These are phyloP conservation scores for Coptotermes formosanus DNA, from an alignment of 1,140 invertebrate genomes.

Conservation along the genomic window DNA sequence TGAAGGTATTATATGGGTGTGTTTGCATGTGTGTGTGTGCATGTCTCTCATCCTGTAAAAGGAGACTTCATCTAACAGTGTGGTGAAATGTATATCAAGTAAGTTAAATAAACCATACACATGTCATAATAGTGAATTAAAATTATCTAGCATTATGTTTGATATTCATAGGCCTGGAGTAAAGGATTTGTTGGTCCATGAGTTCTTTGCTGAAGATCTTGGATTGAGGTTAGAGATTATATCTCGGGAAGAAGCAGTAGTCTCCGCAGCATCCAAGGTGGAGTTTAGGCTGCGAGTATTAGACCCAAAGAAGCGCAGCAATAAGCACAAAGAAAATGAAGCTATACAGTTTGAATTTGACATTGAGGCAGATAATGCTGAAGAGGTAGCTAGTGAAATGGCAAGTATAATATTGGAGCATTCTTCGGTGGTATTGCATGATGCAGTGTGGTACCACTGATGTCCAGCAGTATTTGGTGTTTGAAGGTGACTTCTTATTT, in stretches of 20 bases:
- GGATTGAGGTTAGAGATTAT: slow-evolving; percentile 93
- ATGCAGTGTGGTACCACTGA: no score
- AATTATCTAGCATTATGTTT: slow-evolving; percentile 21
- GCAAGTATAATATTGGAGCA: slow-evolving; percentile 47
- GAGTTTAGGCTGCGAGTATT: slow-evolving; percentile 92
- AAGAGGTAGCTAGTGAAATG: slow-evolving; percentile 96
- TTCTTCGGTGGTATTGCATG: not conserved
- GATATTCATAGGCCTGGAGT: slow-evolving; percentile 72
- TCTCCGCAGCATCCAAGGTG: slow-evolving; percentile 59
- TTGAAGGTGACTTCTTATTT: no score
- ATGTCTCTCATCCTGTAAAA: no score
- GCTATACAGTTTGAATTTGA: slow-evolving; percentile 99
- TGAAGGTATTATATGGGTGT: no score
- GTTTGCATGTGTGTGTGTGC: no score
- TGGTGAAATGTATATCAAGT: no score
- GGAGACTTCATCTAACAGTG: no score
- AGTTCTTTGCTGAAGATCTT: slow-evolving; percentile 97
- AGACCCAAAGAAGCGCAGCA: slow-evolving; percentile 94
- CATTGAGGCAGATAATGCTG: slow-evolving; percentile 86
- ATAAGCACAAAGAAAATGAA: slow-evolving; percentile 98
- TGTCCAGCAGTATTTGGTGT: no score
- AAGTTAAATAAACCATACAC: no score
- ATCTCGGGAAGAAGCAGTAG: slow-evolving; percentile 64
- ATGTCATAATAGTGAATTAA: no score
- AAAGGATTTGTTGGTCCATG: slow-evolving; percentile 86